Percentiles rank a stretch among this genome's conserved stretches.
Evolutionary conservation across 2,888 invertebrate species (phyloP).

Genomic region (Pediacus dermestoides): DNA sequence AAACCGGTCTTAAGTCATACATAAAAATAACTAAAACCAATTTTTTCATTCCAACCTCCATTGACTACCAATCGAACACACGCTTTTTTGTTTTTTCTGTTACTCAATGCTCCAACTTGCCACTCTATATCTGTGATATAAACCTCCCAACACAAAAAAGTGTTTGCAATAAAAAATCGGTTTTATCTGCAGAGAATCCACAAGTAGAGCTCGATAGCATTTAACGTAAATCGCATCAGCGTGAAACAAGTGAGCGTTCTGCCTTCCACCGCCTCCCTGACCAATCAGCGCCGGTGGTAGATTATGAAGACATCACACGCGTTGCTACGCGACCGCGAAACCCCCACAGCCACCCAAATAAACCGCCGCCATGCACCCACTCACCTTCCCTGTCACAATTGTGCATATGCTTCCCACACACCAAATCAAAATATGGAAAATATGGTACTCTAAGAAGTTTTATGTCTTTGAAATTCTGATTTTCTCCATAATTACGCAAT

Average conservation of each 20-base stretch:
- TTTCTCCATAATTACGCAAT: too few species aligned
- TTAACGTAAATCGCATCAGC: conserved; percentile 43
- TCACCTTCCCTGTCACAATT: conserved; percentile 9
- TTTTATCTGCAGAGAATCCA: too few species aligned
- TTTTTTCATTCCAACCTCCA: too few species aligned
- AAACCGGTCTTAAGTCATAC: too few species aligned
- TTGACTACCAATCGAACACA: too few species aligned
- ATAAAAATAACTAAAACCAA: too few species aligned
- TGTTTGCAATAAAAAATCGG: too few species aligned
- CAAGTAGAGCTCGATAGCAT: conserved; percentile 32
- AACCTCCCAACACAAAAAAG: too few species aligned
- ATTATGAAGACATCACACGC: conserved; percentile 47
- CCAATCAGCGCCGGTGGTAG: conserved; percentile 48
- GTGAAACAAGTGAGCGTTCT: conserved; percentile 41
- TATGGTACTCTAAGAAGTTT: conserved; percentile 6
- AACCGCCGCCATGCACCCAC: conserved; percentile 27
- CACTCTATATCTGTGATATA: too few species aligned
- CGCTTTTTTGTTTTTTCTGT: too few species aligned
- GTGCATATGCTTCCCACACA: conserved; percentile 4
- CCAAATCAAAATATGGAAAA: conserved; percentile 6
- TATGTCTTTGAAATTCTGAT: too few species aligned
- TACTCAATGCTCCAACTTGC: too few species aligned
- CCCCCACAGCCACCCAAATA: conserved; percentile 38
- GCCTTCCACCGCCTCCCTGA: conserved; percentile 43
- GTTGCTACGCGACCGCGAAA: conserved; percentile 50